Evolutionary conservation across 2,888 invertebrate genomes (phyloP), one percentile per base, ranked within the genome.

Genomic region (Acronicta leporina): DNA sequence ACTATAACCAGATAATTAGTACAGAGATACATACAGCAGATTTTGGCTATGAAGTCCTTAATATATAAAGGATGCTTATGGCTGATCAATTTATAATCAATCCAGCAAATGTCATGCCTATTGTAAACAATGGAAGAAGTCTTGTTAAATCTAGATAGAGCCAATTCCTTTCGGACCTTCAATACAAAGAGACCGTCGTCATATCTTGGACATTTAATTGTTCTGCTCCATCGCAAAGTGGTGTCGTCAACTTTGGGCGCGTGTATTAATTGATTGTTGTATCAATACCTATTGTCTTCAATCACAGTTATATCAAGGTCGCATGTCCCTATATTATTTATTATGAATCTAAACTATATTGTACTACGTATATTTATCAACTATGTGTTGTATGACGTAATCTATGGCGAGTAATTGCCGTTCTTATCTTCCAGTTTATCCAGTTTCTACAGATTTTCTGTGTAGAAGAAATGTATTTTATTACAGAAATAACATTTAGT

Each of bases 231-330:
- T 58, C 47, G 27, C 48, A 35, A 55, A 62, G 10, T 20, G n/a
- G 41, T 61, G 44, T 52, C 46, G 46, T 70, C 51, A 42, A 47
- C 43, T 71, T 58, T 46, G 46, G 46, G 52, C 46, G 58, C 57
- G 48, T 48, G 15, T 56, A 43, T 33, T 20, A 69, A 57, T 64
- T 77, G 54, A 77, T 70, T 63, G 49, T 54, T 58, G 56, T 74
- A 67, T 66, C 59, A 75, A 64, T 67, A 41, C 42, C 75, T 54
- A 77, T 77, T 77, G 75, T 77, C 71, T 75, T 62, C 71, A 64
- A 73, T 69, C 60, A 59, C 51, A 61, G 70, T 30, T 11, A 7
- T 38, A 50, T 13, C 63, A 70, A 74, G 75, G 77, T 58, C 57
- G 20, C 33, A 7, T 30, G 15, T 40, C 5, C 16, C 48, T n/a